A percentile compares a stretch with the other conserved stretches of the same genome.
phyloP scores from a whole-genome alignment of 2,113 vertebrate species.

The Pygoscelis adeliae region DNA sequence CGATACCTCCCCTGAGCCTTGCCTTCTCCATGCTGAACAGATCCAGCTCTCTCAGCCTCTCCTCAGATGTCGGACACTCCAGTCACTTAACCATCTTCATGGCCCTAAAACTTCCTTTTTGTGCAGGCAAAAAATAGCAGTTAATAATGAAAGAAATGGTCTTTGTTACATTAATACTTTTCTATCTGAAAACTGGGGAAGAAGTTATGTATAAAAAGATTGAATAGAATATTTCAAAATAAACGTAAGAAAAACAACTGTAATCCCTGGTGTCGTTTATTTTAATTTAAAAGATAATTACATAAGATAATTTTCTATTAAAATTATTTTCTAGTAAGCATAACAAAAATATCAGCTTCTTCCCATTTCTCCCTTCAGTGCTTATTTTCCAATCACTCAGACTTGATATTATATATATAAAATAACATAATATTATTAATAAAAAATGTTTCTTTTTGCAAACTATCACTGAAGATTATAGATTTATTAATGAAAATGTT shows the following conservation, averaged over 20 bases:
- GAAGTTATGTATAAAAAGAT: background rate
- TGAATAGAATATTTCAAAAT: background rate
- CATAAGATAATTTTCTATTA: background rate
- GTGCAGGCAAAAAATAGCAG: background rate
- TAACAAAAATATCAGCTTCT: background rate
- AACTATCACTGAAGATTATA: background rate
- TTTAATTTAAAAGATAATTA: background rate
- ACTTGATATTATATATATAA: background rate
- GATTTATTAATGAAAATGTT: background rate
- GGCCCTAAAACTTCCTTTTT: background rate
- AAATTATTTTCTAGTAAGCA: background rate
- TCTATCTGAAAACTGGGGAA: background rate
- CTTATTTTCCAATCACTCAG: background rate
- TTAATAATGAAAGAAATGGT: background rate
- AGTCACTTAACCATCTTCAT: background rate
- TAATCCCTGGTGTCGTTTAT: background rate
- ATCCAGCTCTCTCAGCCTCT: background rate
- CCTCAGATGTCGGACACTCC: fast-evolving
- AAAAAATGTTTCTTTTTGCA: background rate
- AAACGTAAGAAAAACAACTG: background rate
- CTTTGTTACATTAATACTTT: background rate
- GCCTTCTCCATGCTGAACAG: background rate
- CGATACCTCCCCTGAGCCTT: background rate
- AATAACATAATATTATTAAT: background rate
- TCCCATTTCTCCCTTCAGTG: background rate